Conservation (phyloP, 2,113 vertebrate genomes). For the Glaucidium brasilianum region DNA sequence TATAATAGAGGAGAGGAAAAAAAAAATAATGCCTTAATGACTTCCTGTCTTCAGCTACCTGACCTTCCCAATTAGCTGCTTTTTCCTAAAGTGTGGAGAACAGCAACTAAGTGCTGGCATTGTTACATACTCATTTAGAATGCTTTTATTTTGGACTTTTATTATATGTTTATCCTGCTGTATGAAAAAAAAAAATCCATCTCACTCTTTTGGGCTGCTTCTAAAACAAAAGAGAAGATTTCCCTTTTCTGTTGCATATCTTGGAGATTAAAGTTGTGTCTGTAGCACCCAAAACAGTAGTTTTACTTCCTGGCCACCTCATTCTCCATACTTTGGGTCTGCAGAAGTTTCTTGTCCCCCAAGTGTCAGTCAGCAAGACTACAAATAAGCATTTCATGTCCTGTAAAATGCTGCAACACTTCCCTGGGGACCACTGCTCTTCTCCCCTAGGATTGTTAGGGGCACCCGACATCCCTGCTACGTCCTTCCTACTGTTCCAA, state of each 20-base stretch:
- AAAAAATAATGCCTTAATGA: neutral
- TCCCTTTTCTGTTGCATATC: neutral
- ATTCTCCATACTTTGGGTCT: neutral
- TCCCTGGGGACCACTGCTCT: neutral
- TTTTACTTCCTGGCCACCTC: neutral
- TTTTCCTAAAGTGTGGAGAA: neutral
- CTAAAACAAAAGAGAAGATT: neutral
- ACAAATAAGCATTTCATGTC: neutral
- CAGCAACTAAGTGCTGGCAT: fast-evolving
- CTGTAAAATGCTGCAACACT: neutral
- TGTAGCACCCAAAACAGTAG: neutral
- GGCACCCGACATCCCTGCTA: neutral
- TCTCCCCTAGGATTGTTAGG: neutral
- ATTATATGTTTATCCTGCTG: neutral
- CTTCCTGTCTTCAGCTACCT: neutral
- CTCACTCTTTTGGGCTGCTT: neutral
- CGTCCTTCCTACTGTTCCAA: neutral
- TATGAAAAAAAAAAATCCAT: neutral
- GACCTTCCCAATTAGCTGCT: neutral
- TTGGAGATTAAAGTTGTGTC: neutral
- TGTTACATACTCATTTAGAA: neutral
- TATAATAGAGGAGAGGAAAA: neutral
- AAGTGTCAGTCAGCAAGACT: neutral
- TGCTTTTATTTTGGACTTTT: neutral
- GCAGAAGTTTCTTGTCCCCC: neutral